Base-by-base conservation (phyloP, 2,797 vertebrate genomes). In the Lacerta agilis region DNA sequence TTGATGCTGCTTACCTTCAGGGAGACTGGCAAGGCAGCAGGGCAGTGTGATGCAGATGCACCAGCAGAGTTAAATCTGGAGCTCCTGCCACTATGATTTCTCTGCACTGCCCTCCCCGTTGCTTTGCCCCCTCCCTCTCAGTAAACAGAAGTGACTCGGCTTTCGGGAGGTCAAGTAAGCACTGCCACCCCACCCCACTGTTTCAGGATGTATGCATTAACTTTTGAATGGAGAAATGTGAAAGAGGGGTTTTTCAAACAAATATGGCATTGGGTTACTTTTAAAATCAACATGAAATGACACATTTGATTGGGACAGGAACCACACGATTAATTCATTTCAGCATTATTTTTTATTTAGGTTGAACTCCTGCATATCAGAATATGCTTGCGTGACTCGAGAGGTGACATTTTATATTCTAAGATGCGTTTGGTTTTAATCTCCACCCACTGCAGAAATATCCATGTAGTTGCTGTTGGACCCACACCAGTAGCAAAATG, bases 171-270 rank as follows among this genome's bases (percentile, higher is more conserved):
- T 61, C 58, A 61, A 7, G 58, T 61, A 23, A 61, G 58, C 20
- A 23, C 58, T 61, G 58, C 58, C 58, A 20, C 5, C 20, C 58
- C 6, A 61, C 18, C 58, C 15, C 58, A 20, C 11, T 18, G 55
- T 58, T 55, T 17, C 89, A 91, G 77, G 72, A 82, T 82, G 79
- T 90, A 85, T 91, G 78, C 86, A 71, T 94, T 84, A 86, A 75
- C 94, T 91, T 83, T 94, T 93, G 87, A 92, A 82, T n/a, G 33
- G 25, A 71, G 79, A 82, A 75, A 36, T 41, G 55, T 80, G 36
- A 73, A 27, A 20, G 7, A 23, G 7, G 13, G 15, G 11, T 67
- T n/a, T 33, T 25, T 6, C 2, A 83, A 58, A 83, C n/a, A 83
- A 38, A 72, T 72, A 43, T 55, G 43, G 66, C 55, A 33, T 33